Evolutionary conservation across 2,113 vertebrate species (phyloP), one percentile per base, ranked within the genome.

Genomic region (Rissa tridactyla): DNA sequence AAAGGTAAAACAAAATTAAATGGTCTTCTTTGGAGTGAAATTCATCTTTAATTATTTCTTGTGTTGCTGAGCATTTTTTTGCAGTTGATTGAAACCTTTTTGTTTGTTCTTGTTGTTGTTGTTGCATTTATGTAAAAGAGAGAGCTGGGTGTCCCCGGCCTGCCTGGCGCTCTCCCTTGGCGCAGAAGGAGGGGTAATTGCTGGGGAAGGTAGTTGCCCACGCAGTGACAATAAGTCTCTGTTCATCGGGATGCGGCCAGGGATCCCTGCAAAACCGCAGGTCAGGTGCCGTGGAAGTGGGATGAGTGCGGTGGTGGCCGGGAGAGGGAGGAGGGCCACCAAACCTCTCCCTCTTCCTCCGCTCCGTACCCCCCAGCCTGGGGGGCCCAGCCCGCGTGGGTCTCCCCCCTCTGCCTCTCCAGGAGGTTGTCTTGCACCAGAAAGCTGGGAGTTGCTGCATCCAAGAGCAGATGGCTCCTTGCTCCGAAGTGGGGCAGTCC

Each of bases 251-350:
- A 75, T 51, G 55, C 2, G 10, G 29, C 51, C 29, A 34, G 15
- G 42, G 70, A 61, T 54, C 25, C 76, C 54, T 57, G 4, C 3
- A 13, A 78, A 81, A 51, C 40, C 32, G 13, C 55, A 36, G 34
- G 36, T 21, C 1, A 0, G 61, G 55, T 4, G 21, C 42, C 0
- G 0, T 13, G 40, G 47, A 69, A 36, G 17, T 20, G 44, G 49
- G 60, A 57, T 6, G 5, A 64, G 16, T 15, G 9, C 3, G 3
- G 26, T n/a, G 14, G 61, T 91, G 64, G 9, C 40, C 17, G 10
- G 61, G 62, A 72, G 54, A 34, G 3, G 21, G 16, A 69, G 7
- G 15, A 79, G 5, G 7, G 14, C 18, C 51, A 42, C 66, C 51
- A 46, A 85, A 52, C 15, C 5, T 86, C 47, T 55, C 32, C 55